Percentiles rank a stretch among this genome's conserved stretches.
Evolutionary conservation across 2,113 vertebrate species (phyloP).

Genomic region (Meriones unguiculatus): DNA sequence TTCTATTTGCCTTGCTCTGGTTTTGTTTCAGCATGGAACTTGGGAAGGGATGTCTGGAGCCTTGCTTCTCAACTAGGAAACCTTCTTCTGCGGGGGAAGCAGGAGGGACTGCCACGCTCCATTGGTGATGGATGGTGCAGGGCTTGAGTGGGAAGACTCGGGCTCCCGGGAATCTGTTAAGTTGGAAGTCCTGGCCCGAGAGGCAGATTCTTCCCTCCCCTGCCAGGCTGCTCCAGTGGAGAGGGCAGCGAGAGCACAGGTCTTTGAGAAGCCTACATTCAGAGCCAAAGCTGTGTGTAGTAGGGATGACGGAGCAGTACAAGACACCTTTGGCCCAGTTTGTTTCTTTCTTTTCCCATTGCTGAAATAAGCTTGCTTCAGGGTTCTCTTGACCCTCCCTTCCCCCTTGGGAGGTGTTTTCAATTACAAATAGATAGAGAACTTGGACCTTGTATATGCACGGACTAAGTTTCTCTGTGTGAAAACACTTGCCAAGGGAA

Average conservation of each 20-base stretch:
- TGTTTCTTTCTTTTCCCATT: background rate
- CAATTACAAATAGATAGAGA: background rate
- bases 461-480: background rate
- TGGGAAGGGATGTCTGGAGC: background rate
- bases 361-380: background rate
- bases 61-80: background rate
- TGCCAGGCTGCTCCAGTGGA: background rate
- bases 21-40: background rate
- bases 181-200: too few species aligned
- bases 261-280: background rate
- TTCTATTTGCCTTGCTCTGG: constrained; percentile 27
- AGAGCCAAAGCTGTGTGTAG: accelerated
- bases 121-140: background rate
- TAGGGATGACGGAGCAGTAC: background rate
- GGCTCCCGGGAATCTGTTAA: background rate
- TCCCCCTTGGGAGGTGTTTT: constrained; percentile 3
- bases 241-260: background rate
- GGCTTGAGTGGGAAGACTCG: background rate
- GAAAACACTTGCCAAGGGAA: too few species aligned
- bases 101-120: background rate
- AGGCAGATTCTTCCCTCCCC: background rate
- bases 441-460: background rate
- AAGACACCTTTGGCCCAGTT: background rate
- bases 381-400: background rate
- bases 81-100: accelerated